A percentile compares a stretch with the other conserved stretches of the same genome.
Evolutionary conservation across 2,113 vertebrate species (phyloP).

Genomic region (Oenanthe oenanthe): DNA sequence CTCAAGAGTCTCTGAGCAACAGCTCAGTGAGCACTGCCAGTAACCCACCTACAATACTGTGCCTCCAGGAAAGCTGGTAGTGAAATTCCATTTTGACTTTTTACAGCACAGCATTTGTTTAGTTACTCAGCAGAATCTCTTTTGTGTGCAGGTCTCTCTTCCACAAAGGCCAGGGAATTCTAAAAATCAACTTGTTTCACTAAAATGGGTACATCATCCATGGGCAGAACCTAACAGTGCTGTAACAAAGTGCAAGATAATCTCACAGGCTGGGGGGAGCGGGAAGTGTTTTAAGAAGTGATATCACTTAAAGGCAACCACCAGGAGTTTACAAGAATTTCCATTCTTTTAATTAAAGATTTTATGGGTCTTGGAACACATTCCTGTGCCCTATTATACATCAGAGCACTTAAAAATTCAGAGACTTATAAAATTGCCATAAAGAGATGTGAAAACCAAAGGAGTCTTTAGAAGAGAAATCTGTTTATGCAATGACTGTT

Average conservation of each 20-base stretch:
- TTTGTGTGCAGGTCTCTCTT: background rate
- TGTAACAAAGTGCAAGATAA: background rate
- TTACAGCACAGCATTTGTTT: background rate
- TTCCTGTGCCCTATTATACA: constrained; percentile 45
- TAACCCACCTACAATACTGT: background rate
- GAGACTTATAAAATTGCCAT: background rate
- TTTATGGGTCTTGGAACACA: constrained; percentile 60
- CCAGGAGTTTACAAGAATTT: constrained; percentile 64
- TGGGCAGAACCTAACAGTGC: background rate
- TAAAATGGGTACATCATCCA: background rate
- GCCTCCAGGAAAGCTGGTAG: background rate
- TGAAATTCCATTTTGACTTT: background rate
- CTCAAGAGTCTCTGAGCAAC: background rate
- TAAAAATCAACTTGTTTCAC: background rate
- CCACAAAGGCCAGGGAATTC: background rate
- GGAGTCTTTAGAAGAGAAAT: background rate
- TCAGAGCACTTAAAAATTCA: constrained; percentile 2
- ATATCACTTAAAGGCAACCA: constrained; percentile 49
- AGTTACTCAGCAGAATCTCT: background rate
- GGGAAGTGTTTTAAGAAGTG: constrained; percentile 32
- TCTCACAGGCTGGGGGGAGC: background rate
- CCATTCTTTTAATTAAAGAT: constrained; percentile 67
- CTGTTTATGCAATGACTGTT: background rate
- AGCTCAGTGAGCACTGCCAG: background rate
- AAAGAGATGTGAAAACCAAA: constrained; percentile 23